phyloP scores from a whole-genome alignment of 2,888 invertebrate genomes.

The Catocala nupta region DNA sequence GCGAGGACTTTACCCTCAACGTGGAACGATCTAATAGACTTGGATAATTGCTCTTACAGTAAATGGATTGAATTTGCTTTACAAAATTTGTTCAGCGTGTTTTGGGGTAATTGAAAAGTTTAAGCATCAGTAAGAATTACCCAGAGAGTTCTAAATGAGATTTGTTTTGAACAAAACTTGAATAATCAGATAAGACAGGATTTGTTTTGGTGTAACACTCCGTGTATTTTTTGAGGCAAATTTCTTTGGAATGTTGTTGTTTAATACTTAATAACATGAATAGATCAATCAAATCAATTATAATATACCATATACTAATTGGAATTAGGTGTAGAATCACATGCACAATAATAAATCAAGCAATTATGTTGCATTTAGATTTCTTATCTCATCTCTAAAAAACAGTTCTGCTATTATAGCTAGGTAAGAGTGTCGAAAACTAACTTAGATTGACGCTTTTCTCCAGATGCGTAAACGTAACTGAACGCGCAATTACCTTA shows the following conservation, averaged over 20 bases:
- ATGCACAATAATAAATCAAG: too few species aligned
- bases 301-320: too few species aligned
- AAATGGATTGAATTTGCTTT: slow-evolving; percentile 33
- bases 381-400: too few species aligned
- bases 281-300: neutral
- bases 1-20: slow-evolving; percentile 14
- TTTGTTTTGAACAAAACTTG: slow-evolving; percentile 5
- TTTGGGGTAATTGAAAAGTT: slow-evolving; percentile 23
- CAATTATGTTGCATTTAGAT: too few species aligned
- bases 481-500: too few species aligned
- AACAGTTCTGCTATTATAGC: too few species aligned
- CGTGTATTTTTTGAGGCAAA: neutral
- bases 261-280: too few species aligned
- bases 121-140: slow-evolving; percentile 19
- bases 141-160: slow-evolving; percentile 16
- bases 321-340: too few species aligned
- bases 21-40: slow-evolving; percentile 18
- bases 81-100: slow-evolving; percentile 28
- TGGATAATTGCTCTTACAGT: slow-evolving; percentile 33
- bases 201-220: neutral
- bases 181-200: neutral
- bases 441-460: too few species aligned
- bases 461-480: too few species aligned
- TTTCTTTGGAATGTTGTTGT: neutral
- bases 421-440: too few species aligned